Base-by-base conservation (phyloP, 2,888 invertebrate species). In the Cephonodes hylas region DNA sequence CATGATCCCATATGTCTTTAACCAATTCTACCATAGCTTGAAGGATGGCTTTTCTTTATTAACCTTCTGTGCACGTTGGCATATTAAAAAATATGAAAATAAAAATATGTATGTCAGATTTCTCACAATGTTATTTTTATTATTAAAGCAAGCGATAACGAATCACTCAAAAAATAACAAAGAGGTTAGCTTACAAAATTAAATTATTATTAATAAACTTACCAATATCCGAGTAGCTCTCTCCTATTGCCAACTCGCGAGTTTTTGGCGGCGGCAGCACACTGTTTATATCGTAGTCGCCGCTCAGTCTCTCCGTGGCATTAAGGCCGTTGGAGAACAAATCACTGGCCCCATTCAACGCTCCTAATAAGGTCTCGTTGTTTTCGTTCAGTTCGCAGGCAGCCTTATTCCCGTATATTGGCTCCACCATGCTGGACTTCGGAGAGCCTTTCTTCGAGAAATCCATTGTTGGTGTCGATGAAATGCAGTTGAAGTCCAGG, bases 201-300 rank as follows among this genome's bases (percentile, higher is more conserved):
- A n/a, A n/a, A n/a, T n/a, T n/a, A n/a, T n/a, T n/a, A n/a, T n/a
- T 62, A 63, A 64, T 42, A 58, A 63, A 74, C 85, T 85, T 73
- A 93, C 93, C 93, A 63, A 93, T 91, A 83, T 93, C 93, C 2
- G 93, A 92, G 75, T 93, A 93, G 75, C 93, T 93, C 72, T 93
- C 93, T 46, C 93, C 93, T 61, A 93, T 93, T 2, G 93, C 93
- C n/a, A 93, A 73, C 73, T 93, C 93, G 58, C 93, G 76, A 64
- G 81, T 91, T 70, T 93, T 93, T 4, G 93, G 93, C 60, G 93
- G 92, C 10, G 93, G 93, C 65, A 93, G 74, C 1, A 93, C 92
- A 10, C 82, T 86, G 67, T 91, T 90, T 56, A 92, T 91, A 65
- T 93, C 93, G 68, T 93, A 93, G 72, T 93, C 93, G 1, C 92